These are phyloP conservation scores for Plebejus anna DNA, from an alignment of 2,888 invertebrate genomes.

Conservation along the genomic window DNA sequence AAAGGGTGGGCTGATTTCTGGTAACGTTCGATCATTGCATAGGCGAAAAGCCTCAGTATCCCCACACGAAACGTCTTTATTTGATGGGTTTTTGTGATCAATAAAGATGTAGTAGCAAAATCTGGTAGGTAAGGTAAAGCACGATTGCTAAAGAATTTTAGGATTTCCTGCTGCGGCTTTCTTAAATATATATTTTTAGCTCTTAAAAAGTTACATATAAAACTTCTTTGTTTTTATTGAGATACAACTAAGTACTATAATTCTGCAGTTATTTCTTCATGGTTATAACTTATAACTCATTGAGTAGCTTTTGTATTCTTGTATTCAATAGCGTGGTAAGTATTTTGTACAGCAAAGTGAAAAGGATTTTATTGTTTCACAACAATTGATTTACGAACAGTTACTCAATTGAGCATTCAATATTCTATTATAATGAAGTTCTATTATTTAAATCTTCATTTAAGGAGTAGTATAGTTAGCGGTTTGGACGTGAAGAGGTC, in stretches of 20 bases:
- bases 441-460: slow-evolving; percentile 40
- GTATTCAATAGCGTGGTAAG: neutral
- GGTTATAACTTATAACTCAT: no score
- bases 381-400: slow-evolving; percentile 30
- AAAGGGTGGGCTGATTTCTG: slow-evolving; percentile 6
- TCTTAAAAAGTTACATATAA: no score
- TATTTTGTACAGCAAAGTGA: neutral
- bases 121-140: no score
- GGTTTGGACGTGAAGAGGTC: no score
- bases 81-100: neutral
- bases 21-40: neutral
- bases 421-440: slow-evolving; percentile 43
- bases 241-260: no score
- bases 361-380: neutral
- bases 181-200: no score
- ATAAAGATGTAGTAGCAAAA: neutral
- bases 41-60: neutral
- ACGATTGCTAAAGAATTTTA: no score
- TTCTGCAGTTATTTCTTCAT: no score
- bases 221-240: no score
- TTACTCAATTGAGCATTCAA: slow-evolving; percentile 59
- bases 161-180: no score
- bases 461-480: neutral
- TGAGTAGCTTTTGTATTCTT: neutral
- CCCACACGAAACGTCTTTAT: neutral